Conservation (phyloP, 2,797 vertebrate genomes). For the Scolopax bukidnonensis region DNA sequence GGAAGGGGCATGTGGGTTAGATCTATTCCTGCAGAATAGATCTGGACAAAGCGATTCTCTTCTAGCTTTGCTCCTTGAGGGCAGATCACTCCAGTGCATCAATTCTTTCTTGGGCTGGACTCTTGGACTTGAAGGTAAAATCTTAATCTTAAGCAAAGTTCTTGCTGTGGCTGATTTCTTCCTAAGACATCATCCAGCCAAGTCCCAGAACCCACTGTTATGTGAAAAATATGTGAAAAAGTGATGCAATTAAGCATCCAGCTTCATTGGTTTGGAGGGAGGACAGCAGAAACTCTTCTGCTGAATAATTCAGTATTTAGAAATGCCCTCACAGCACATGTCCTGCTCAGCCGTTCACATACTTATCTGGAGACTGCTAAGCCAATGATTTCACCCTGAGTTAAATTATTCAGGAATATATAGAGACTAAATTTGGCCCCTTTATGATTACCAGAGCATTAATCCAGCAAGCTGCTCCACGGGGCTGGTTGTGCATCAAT, state of each 20-base stretch:
- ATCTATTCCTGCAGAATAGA: neutral
- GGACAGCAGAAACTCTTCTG: neutral
- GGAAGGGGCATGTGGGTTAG: neutral
- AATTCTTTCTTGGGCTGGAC: neutral
- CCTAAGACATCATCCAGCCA: accelerated
- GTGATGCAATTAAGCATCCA: neutral
- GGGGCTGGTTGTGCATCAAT: neutral
- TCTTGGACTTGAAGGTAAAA: neutral
- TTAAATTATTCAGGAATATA: neutral
- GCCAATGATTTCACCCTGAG: neutral
- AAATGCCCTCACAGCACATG: accelerated
- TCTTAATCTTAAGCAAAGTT: neutral
- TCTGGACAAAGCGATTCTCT: neutral
- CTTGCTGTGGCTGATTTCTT: neutral
- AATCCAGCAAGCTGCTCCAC: neutral
- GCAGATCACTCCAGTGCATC: neutral
- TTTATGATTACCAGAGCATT: neutral
- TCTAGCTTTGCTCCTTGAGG: neutral
- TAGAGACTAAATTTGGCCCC: neutral
- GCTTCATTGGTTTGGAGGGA: neutral
- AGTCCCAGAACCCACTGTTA: neutral
- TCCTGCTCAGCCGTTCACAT: neutral
- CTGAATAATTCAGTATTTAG: neutral
- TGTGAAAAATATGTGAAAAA: no score
- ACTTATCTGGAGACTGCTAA: neutral